A percentile compares a stretch with the other conserved stretches of the same genome.
These are phyloP conservation scores for Pelecanoides urinatrix DNA, from an alignment of 2,113 vertebrate genomes.

Conservation along the genomic window DNA sequence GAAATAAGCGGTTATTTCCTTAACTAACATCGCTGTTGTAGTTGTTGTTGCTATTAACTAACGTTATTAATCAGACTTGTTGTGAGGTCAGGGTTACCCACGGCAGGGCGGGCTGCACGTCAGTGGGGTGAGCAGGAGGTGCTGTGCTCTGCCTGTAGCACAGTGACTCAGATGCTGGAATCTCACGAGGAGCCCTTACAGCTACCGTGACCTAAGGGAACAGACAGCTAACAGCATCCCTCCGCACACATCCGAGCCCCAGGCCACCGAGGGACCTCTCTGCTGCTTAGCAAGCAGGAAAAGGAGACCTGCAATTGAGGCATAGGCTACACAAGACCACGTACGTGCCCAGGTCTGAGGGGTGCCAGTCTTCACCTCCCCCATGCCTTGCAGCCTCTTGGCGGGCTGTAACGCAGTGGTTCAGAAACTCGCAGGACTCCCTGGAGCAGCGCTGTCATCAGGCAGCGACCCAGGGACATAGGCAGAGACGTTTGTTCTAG, in stretches of 20 bases:
- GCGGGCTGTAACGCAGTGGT: neutral
- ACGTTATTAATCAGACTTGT: neutral
- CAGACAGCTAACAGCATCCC: neutral
- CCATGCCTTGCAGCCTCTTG: neutral
- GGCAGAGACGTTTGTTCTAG: neutral
- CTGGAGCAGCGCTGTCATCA: neutral
- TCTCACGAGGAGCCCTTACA: neutral
- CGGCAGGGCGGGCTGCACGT: neutral
- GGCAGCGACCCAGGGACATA: neutral
- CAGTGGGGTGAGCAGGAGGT: neutral
- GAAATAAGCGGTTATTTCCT: neutral
- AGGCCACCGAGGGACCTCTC: neutral
- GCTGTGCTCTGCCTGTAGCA: neutral
- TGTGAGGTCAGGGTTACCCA: neutral
- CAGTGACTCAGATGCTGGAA: neutral
- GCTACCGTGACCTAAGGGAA: neutral
- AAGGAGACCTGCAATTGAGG: neutral
- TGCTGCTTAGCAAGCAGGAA: neutral
- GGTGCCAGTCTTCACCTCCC: neutral
- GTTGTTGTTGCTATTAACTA: neutral
- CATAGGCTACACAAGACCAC: neutral
- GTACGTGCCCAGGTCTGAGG: neutral
- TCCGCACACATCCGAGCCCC: accelerated
- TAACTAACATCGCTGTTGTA: neutral
- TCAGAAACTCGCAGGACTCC: neutral